Conservation (phyloP, 2,888 invertebrate genomes). For the Falcaria lacertinaria region DNA sequence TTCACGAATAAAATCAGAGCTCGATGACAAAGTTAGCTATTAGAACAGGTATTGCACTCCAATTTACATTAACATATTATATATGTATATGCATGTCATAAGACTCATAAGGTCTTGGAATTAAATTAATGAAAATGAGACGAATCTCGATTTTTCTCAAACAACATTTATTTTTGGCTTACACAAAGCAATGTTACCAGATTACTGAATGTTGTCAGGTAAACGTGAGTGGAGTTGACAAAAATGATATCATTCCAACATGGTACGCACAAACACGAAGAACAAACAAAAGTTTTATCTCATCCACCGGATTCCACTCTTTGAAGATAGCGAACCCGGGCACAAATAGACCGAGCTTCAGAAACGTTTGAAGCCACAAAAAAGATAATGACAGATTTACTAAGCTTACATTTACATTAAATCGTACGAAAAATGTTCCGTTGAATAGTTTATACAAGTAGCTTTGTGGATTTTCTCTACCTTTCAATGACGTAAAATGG, state of each 20-base stretch:
- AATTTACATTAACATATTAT: too few relatives aligned
- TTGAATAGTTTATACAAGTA: neutral
- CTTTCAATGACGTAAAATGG: neutral
- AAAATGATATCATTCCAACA: constrained; percentile 17
- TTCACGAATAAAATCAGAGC: too few relatives aligned
- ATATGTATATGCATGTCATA: too few relatives aligned
- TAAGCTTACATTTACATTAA: constrained; percentile 9
- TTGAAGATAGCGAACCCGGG: constrained; percentile 29
- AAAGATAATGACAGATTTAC: constrained; percentile 10
- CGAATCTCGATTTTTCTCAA: too few relatives aligned
- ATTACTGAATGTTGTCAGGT: neutral
- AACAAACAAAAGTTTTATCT: constrained; percentile 34
- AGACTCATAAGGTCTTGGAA: too few relatives aligned
- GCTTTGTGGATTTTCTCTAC: neutral
- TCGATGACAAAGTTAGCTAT: too few relatives aligned
- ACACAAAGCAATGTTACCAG: neutral
- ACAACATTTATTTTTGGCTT: too few relatives aligned
- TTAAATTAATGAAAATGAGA: too few relatives aligned
- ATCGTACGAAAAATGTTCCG: constrained; percentile 8
- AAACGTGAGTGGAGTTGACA: constrained; percentile 15
- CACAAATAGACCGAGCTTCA: constrained; percentile 20
- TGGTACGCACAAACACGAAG: constrained; percentile 14
- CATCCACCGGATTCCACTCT: constrained; percentile 13
- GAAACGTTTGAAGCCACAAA: constrained; percentile 20
- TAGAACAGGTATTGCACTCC: too few relatives aligned